Base-by-base conservation (phyloP, 2,888 invertebrate genomes). In the Tiliacea aurago region DNA sequence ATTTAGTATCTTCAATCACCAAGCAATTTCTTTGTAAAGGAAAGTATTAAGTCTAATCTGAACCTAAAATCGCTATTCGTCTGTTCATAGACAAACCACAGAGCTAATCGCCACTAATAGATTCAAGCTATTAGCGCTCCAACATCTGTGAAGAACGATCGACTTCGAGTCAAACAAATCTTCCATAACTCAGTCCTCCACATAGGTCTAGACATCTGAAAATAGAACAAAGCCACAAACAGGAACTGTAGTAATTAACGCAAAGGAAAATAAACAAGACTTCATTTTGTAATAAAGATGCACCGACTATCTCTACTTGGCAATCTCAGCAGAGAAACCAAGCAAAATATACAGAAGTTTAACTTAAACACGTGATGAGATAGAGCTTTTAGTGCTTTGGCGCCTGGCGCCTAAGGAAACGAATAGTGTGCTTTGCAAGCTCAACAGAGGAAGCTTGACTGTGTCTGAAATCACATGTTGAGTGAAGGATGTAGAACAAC, bases 221-320 rank as follows among this genome's bases (percentile, higher is more conserved):
- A 84, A 76, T 77, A 84, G 84, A 81, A 81, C 83, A 81, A 81
- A 78, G 73, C 67, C 64, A 58, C 58, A 74, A 71, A 81, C 81
- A 81, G 81, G 83, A 84, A 82, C 85, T 75, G 72, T 70, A 75
- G 74, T 84, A 87, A 85, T 87, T 86, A 83, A 77, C 69, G 51
- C 70, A 67, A 87, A 80, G 69, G 76, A 61, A 79, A 86, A 80
- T 83, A 86, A 84, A 76, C 76, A 75, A 82, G 59, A 75, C 59
- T 84, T 63, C 73, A 64, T 82, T 75, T 82, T 75, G 85, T 82
- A 82, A 83, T 84, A 83, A 85, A 83, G 84, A 83, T 84, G 84
- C 70, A 70, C 65, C 3, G 45, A 43, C 66, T 84, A 89, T 89
- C 88, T 83, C n/a, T 81, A 77, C 83, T 78, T 73, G 78, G 89